phyloP scores from a whole-genome alignment of 2,797 vertebrate species.

The Sebastes itinus region DNA sequence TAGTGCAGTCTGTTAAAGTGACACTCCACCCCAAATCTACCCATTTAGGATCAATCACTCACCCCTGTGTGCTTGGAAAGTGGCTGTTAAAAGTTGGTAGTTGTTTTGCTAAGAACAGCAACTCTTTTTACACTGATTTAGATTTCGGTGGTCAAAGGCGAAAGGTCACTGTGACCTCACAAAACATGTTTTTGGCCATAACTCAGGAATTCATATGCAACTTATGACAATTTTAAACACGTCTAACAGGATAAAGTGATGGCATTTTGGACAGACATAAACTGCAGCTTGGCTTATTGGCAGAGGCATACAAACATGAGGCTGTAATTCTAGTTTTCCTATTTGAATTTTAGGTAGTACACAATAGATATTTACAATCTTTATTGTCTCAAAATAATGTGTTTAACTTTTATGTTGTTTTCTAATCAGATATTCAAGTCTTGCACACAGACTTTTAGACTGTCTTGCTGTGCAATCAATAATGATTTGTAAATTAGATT shows the following conservation, averaged over 20 bases:
- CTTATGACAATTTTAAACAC: too few species aligned
- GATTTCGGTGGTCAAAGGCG: too few species aligned
- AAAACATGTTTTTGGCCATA: too few species aligned
- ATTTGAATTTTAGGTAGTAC: background rate
- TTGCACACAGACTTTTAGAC: background rate
- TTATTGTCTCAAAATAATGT: background rate
- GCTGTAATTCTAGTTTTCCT: background rate
- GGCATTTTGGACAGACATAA: too few species aligned
- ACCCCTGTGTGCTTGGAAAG: background rate
- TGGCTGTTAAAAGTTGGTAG: background rate
- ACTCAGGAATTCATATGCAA: too few species aligned
- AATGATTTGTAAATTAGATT: constrained; percentile 21
- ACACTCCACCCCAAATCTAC: background rate
- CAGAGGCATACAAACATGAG: too few species aligned
- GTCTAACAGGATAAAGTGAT: too few species aligned
- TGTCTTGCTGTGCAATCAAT: constrained; percentile 8
- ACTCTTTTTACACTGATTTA: background rate
- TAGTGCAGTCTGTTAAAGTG: background rate
- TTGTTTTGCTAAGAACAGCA: background rate
- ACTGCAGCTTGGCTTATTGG: too few species aligned
- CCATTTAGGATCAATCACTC: background rate
- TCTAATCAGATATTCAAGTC: background rate
- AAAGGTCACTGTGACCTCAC: too few species aligned
- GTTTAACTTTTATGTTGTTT: background rate
- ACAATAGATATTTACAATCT: background rate